phyloP scores from a whole-genome alignment of 2,888 invertebrate species.

The Luffia ferchaultella region DNA sequence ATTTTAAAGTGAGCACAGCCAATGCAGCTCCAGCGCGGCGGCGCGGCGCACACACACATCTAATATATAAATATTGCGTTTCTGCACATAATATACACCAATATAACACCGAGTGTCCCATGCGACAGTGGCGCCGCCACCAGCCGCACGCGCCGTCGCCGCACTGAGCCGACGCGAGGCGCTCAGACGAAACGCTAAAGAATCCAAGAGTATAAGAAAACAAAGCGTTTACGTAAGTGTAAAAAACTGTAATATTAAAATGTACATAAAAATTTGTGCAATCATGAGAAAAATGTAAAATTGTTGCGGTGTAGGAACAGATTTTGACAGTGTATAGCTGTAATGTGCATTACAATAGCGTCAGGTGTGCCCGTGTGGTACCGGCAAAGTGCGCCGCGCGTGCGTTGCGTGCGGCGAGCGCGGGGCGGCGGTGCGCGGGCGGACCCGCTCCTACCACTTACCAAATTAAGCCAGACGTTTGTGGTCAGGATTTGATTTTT shows the following conservation, averaged over 20 bases:
- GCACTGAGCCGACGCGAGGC: slow-evolving; percentile 20
- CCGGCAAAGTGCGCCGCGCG: slow-evolving; percentile 7
- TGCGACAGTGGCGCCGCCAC: slow-evolving; percentile 57
- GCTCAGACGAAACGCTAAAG: too few species aligned
- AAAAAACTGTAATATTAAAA: neutral
- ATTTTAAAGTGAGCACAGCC: neutral
- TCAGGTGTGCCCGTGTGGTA: neutral
- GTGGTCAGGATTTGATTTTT: slow-evolving; percentile 99
- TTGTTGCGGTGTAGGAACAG: neutral
- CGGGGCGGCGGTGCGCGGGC: slow-evolving; percentile 41
- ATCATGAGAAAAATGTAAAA: neutral
- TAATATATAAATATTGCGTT: slow-evolving; percentile 22
- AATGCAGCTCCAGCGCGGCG: slow-evolving; percentile 21
- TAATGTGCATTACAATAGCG: neutral
- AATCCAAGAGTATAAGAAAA: neutral
- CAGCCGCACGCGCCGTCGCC: slow-evolving; percentile 44
- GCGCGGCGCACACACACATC: slow-evolving; percentile 47
- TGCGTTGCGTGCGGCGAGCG: slow-evolving; percentile 35
- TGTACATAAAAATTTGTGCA: neutral
- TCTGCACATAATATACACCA: slow-evolving; percentile 31
- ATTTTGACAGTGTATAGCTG: neutral
- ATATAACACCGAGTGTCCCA: slow-evolving; percentile 56
- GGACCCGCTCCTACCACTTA: slow-evolving; percentile 76
- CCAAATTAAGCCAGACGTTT: slow-evolving; percentile 98
- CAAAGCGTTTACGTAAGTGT: neutral